These are phyloP conservation scores for Drosophila watanabei DNA, from an alignment of 1,140 invertebrate genomes.

Conservation along the genomic window DNA sequence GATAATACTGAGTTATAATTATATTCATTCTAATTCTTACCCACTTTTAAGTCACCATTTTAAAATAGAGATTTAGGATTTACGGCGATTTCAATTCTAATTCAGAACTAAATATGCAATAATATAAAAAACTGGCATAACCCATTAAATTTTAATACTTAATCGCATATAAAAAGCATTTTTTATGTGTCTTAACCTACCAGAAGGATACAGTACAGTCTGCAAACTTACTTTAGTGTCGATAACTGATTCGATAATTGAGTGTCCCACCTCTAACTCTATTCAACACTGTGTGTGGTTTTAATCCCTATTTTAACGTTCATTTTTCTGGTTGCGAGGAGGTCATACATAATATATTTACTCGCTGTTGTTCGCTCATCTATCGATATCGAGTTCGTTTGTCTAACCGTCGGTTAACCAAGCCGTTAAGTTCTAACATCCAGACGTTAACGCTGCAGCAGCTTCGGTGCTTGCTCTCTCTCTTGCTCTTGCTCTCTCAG, in stretches of 20 bases:
- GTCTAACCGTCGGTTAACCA: conserved; percentile 32
- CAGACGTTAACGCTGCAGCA: conserved; percentile 9
- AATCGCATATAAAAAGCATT: background rate
- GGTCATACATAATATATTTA: conserved; percentile 8
- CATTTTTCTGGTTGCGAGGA: conserved; percentile 1
- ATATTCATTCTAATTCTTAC: background rate
- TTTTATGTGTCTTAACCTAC: background rate
- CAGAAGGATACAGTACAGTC: background rate
- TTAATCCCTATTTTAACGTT: conserved; percentile 13
- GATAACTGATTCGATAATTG: conserved; percentile 7
- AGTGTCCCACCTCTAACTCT: background rate
- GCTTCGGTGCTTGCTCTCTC: conserved; percentile 14
- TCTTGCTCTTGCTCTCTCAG: conserved; percentile 2
- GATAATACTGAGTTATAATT: background rate
- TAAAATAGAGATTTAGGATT: background rate
- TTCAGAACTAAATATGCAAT: background rate
- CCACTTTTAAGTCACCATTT: background rate
- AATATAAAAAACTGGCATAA: background rate
- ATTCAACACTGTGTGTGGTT: background rate
- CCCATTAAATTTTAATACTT: background rate
- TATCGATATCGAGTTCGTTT: conserved; percentile 18
- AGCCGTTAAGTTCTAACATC: conserved; percentile 21
- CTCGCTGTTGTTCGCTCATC: conserved; percentile 16
- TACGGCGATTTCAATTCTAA: no score
- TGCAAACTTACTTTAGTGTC: background rate